These are phyloP conservation scores for Channa striata DNA, from an alignment of 2,797 vertebrate genomes.

Conservation along the genomic window DNA sequence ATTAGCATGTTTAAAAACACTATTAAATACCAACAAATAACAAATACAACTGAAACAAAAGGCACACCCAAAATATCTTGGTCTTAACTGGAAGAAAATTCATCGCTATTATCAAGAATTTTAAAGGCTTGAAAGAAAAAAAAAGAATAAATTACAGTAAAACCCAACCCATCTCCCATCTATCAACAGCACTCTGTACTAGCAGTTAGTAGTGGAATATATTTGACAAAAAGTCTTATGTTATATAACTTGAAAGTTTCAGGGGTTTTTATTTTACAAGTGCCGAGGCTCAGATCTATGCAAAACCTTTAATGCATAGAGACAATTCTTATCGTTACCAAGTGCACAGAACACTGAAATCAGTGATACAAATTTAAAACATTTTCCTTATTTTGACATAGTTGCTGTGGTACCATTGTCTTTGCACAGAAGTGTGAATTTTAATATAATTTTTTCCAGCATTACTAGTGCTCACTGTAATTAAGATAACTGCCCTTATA, in stretches of 20 bases:
- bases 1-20: slow-evolving; percentile 54
- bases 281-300: slow-evolving; percentile 47
- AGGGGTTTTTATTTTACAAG: slow-evolving; percentile 15
- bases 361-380: not conserved
- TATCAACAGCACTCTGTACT: slow-evolving; percentile 42
- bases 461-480: not conserved
- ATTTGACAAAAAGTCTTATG: slow-evolving; percentile 39
- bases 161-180: slow-evolving; percentile 31
- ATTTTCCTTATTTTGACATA: no score
- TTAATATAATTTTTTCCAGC: not conserved
- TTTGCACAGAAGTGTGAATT: no score
- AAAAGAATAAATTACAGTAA: slow-evolving; percentile 60
- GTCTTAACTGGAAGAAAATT: slow-evolving; percentile 54
- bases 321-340: not conserved
- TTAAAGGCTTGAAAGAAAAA: slow-evolving; percentile 35
- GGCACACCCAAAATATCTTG: slow-evolving; percentile 67
- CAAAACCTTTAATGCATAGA: slow-evolving; percentile 32
- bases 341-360: not conserved
- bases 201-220: slow-evolving; percentile 57
- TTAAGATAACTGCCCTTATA: not conserved
- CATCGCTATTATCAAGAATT: slow-evolving; percentile 13
- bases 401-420: no score
- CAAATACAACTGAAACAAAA: slow-evolving; percentile 63
- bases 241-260: not conserved
- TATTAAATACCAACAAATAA: slow-evolving; percentile 70